Base-by-base conservation (phyloP, 2,797 vertebrate species). In the Pipistrellus kuhlii region DNA sequence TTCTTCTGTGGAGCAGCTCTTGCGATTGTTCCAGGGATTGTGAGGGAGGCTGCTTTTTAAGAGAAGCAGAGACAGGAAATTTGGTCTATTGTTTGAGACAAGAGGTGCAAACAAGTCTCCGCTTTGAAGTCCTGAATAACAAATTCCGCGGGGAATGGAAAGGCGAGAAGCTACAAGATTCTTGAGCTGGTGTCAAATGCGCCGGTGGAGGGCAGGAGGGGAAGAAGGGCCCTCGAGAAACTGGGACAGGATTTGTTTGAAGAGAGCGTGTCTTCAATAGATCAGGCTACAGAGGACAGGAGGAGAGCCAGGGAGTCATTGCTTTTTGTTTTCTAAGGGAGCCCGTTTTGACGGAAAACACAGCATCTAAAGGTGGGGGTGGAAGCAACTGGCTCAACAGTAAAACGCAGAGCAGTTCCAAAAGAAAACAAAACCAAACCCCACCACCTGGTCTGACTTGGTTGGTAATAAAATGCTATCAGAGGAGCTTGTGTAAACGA, bases 401-500 rank as follows among this genome's bases (percentile, higher is more conserved):
- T 18, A 35, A 96, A 92, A 87, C 0, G 2, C 66, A 83, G 62
- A 86, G 21, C 75, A 3, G 71, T 84, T 92, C n/a, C 78, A 57
- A 91, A 95, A 91, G 90, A 57, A 93, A 97, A 95, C 77, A 88
- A 95, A 93, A 83, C 51, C 13, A 85, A 90, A 64, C 91, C 68
- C 88, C 76, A 92, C 87, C 94, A 92, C 95, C 95, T 94, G 95
- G 94, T 85, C 76, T 48, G 76, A 77, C 95, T 95, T 2, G 53
- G 95, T 90, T 48, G 89, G 95, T 77, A 94, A 95, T 96, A 97
- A 96, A 96, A 95, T 35, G 88, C 88, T 85, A 97, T 96, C 94
- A 77, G 96, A 93, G 38, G 83, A 91, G 93, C 96, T 95, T 96
- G 96, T 95, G 94, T 93, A 91, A 97, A 96, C 96, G n/a, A 94